These are phyloP conservation scores for Neoascia interrupta DNA, from an alignment of 2,888 invertebrate species.

Conservation along the genomic window DNA sequence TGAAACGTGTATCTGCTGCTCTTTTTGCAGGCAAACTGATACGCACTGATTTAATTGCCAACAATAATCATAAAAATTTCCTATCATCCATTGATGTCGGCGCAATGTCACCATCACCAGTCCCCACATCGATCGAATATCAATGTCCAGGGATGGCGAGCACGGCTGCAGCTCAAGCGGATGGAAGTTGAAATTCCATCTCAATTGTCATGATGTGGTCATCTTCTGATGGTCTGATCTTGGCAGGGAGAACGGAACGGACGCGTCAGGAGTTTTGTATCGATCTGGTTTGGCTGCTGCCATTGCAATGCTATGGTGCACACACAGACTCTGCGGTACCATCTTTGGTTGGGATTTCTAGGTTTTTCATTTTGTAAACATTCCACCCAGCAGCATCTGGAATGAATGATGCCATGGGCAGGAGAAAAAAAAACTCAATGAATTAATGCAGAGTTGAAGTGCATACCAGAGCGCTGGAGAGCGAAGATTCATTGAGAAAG, in stretches of 20 bases:
- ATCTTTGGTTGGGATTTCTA: slow-evolving; percentile 65
- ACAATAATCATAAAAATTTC: slow-evolving; percentile 66
- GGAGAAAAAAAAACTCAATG: background rate
- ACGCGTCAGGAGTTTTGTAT: slow-evolving; percentile 9
- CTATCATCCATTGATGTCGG: slow-evolving; percentile 44
- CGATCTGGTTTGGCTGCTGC: slow-evolving; percentile 54
- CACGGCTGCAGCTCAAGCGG: too few relatives aligned
- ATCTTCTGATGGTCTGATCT: too few relatives aligned
- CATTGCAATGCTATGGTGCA: background rate
- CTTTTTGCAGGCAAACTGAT: slow-evolving; percentile 34
- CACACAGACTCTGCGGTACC: slow-evolving; percentile 67
- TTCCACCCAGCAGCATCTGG: slow-evolving; percentile 55
- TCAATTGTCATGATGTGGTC: slow-evolving; percentile 38
- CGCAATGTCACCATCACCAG: slow-evolving; percentile 63
- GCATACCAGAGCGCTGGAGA: slow-evolving; percentile 7
- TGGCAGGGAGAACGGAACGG: slow-evolving; percentile 8
- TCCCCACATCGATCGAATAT: slow-evolving; percentile 60
- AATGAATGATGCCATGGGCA: slow-evolving; percentile 7
- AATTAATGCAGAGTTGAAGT: slow-evolving; percentile 52
- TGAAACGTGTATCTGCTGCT: slow-evolving; percentile 31
- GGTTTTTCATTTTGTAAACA: slow-evolving; percentile 60
- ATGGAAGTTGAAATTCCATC: too few relatives aligned
- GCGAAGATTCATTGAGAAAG: slow-evolving; percentile 60
- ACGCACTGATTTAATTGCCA: slow-evolving; percentile 66
- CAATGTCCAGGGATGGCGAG: slow-evolving; percentile 52